phyloP scores from a whole-genome alignment of 2,797 vertebrate species.

The Acipenser ruthenus region DNA sequence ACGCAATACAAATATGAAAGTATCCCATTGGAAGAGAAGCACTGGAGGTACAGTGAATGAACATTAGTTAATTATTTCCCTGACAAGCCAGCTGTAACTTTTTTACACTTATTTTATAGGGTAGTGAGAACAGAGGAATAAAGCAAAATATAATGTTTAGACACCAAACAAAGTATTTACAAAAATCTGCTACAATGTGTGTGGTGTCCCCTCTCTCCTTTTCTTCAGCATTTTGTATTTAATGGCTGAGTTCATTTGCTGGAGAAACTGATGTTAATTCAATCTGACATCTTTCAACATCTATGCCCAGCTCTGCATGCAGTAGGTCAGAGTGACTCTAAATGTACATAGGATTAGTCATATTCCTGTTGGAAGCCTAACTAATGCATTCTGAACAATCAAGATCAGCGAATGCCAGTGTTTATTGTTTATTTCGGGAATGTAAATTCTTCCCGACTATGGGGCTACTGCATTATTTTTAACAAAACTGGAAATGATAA shows the following conservation, averaged over 20 bases:
- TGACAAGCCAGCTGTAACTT: no score
- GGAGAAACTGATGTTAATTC: conserved; percentile 3
- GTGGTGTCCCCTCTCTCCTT: background rate
- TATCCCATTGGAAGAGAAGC: no score
- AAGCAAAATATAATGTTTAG: background rate
- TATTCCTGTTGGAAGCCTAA: background rate
- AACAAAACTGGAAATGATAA: background rate
- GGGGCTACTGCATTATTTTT: no score
- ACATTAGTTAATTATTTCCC: no score
- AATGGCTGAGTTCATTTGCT: conserved; percentile 3
- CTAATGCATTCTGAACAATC: background rate
- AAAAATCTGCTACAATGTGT: background rate
- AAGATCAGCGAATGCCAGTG: background rate
- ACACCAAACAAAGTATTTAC: background rate
- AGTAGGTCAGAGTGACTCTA: background rate
- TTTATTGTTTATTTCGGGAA: background rate
- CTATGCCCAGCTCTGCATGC: background rate
- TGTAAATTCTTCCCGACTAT: background rate
- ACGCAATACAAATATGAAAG: no score
- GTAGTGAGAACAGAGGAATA: background rate
- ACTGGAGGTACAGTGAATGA: no score
- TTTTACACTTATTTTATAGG: no score
- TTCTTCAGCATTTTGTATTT: background rate
- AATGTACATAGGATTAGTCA: conserved; percentile 1
- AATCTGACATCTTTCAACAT: conserved; percentile 2